Base-by-base conservation (phyloP, 1,140 invertebrate species). In the Zophobas atratus region DNA sequence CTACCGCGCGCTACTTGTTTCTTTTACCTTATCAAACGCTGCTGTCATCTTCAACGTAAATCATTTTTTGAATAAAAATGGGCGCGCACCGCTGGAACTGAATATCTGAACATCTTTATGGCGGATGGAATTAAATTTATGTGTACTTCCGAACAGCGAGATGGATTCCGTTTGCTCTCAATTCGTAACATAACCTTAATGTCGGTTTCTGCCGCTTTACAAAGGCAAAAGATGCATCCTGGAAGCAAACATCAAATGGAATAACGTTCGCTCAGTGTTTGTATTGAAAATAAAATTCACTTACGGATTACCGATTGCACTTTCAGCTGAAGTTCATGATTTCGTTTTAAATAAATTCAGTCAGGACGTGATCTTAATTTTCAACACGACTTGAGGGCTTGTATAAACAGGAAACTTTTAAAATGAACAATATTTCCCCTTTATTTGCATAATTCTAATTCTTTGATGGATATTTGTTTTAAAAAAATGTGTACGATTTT, bases 21-120 rank as follows among this genome's bases (percentile, higher is more conserved):
- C 71, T 73, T 73, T 53, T 55, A 33, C 55, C 71, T 73, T 73
- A 73, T 73, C 71, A 55, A 73, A 73, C 51, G 41, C 51, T 53
- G 32, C 51, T 73, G 71, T 73, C 71, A 73, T 73, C 71, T 56
- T 73, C 71, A 41, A 73, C 49, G 71, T 73, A 73, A 55, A 73
- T 73, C 71, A 72, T 73, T 67, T 67, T 67, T 43, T 67, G 60
- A 67, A 41, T 67, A 67, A 67, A 67, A 67, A 46, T 67, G 60
- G 60, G 60, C 39, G 60, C 35, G 56, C 60, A 39, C 39, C 43
- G 60, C 39, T 67, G 60, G 60, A 67, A 67, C 60, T 38, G 39
- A 57, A 67, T 67, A 67, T 67, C 60, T 33, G 8, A 67, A 43
- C 38, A 67, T 67, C 60, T 67, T 67, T 67, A 67, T 67, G 60